Evolutionary conservation across 2,113 vertebrate species (phyloP), one percentile per base, ranked within the genome.

Genomic region (Meriones unguiculatus): DNA sequence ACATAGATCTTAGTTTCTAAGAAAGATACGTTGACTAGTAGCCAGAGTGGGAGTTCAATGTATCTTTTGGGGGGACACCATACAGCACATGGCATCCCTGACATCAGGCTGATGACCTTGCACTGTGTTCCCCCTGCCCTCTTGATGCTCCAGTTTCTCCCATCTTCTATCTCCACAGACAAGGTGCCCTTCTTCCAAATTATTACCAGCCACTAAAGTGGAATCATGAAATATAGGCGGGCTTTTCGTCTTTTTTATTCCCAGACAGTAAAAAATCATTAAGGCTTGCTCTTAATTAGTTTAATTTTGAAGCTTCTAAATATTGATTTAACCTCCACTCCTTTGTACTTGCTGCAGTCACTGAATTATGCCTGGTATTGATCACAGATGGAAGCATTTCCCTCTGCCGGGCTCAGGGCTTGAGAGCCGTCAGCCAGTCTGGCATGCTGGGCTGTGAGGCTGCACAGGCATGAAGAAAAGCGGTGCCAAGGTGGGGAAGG

Each of bases 291-390:
- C 97, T 97, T 98, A 98, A 97, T 98, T 98, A 97, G 97, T 97
- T 98, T 98, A 98, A 98, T 97, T 98, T 96, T 28, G 92, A 95
- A 96, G 92, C 95, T 95, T 95, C 97, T 97, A 95, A 98, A 98
- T 98, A 98, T 97, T 98, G 97, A 98, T 97, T 98, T 97, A 97
- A 96, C 95, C 95, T 96, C 65, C 84, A 97, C 92, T 97, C 98
- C 89, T 97, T 97, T 96, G 96, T 96, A 93, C 96, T 97, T 93
- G 96, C 93, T 20, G 62, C 92, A 95, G 97, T 95, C 91, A 73
- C 94, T 98, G 98, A 98, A 96, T 97, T 97, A 98, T 97, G 96
- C 93, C 93, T 94, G 70, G 62, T 97, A 97, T 95, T 87, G 96
- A 97, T 98, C 92, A 35, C 72, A 89, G 89, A 85, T 59, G 69